Conservation (phyloP, 2,888 invertebrate genomes). For the Phengaris alcon region DNA sequence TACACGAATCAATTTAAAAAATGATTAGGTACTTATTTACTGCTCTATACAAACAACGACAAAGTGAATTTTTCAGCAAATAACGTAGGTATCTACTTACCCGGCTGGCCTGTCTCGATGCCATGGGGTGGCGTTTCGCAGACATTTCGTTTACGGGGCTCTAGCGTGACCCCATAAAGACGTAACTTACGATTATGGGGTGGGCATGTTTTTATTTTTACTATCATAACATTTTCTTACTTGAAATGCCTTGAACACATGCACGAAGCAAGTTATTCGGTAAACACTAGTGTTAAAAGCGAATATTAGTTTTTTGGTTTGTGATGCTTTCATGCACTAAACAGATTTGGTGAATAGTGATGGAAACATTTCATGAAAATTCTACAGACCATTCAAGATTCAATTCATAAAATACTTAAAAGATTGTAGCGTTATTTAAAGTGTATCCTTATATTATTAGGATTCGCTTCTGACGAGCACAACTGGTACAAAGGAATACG, state of each 20-base stretch:
- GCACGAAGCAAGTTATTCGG: not conserved
- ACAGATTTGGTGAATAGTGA: no score
- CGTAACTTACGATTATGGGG: conserved; percentile 1
- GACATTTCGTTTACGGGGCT: conserved; percentile 8
- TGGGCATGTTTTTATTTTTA: conserved; percentile 8
- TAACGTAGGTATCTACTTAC: not conserved
- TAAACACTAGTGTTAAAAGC: not conserved
- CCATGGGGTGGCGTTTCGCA: conserved; percentile 3
- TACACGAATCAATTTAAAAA: no score
- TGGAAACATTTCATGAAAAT: not conserved
- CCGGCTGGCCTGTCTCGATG: conserved; percentile 5
- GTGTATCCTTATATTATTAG: not conserved
- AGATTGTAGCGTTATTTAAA: not conserved
- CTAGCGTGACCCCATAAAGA: conserved; percentile 5
- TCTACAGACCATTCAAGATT: not conserved
- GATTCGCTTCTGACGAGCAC: not conserved
- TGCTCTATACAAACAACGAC: not conserved
- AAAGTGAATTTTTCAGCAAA: conserved; percentile 25
- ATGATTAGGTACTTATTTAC: not conserved
- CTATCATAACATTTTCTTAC: conserved; percentile 12
- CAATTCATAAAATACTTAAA: not conserved
- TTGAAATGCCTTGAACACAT: not conserved
- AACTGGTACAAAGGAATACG: not conserved
- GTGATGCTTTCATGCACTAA: not conserved
- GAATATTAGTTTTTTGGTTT: not conserved